Conservation (phyloP, 1,140 invertebrate genomes). For the Seison nebaliae region DNA sequence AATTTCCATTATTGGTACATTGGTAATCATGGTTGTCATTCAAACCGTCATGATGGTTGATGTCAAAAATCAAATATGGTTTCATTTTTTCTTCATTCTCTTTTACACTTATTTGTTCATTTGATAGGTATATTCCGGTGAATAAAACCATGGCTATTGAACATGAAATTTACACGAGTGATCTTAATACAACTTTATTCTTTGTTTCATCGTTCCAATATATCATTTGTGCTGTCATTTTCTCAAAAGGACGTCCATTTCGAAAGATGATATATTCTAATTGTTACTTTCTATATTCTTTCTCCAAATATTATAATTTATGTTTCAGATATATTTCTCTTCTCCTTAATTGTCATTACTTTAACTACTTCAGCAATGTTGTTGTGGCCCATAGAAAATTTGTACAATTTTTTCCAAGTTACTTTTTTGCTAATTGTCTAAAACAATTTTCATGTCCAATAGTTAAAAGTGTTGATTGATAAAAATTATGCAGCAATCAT, state of each 20-base stretch:
- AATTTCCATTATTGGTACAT: constrained; percentile 6
- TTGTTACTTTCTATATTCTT: neutral
- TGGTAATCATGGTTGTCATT: constrained; percentile 7
- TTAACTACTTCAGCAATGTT: too few species aligned
- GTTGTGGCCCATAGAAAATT: too few species aligned
- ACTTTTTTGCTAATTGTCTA: too few species aligned
- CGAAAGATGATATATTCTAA: constrained; percentile 11
- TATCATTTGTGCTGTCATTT: constrained; percentile 11
- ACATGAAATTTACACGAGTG: constrained; percentile 8
- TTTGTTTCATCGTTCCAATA: constrained; percentile 11
- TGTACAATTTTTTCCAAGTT: too few species aligned
- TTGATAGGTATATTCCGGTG: too few species aligned
- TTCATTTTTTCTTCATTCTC: too few species aligned
- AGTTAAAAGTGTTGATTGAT: too few species aligned
- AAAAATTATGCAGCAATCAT: too few species aligned
- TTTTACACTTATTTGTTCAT: too few species aligned
- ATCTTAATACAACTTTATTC: constrained; percentile 7
- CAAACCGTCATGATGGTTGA: constrained; percentile 8
- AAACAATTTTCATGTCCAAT: too few species aligned
- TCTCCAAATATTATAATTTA: neutral
- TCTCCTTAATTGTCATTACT: neutral
- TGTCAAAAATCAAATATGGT: constrained; percentile 12
- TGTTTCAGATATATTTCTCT: neutral
- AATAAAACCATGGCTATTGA: too few species aligned
- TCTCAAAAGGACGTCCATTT: constrained; percentile 10